phyloP scores from a whole-genome alignment of 2,888 invertebrate genomes.

The Abscondita cerata region DNA sequence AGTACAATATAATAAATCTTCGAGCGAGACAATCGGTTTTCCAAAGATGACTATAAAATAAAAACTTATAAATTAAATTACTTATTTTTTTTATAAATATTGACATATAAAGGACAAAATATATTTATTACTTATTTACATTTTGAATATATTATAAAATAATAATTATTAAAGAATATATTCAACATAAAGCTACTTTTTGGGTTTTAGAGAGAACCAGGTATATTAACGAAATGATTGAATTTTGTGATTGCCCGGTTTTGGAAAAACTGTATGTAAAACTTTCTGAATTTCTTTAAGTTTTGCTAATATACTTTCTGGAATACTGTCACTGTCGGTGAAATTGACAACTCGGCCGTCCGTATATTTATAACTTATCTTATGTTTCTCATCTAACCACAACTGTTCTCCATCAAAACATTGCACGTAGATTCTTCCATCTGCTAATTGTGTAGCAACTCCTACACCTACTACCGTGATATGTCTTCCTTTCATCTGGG shows the following conservation, averaged over 20 bases:
- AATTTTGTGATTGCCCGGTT: neutral
- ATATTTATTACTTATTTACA: too few species aligned
- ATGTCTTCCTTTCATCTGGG: constrained; percentile 44
- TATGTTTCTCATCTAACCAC: constrained; percentile 55
- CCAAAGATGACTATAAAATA: too few species aligned
- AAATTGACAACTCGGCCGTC: constrained; percentile 53
- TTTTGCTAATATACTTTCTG: constrained; percentile 57
- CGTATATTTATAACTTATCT: constrained; percentile 52
- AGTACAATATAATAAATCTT: too few species aligned
- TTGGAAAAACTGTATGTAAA: constrained; percentile 47
- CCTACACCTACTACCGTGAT: constrained; percentile 55
- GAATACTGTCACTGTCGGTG: constrained; percentile 53
- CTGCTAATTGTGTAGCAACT: constrained; percentile 51
- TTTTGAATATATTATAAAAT: too few species aligned
- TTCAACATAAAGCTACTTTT: neutral
- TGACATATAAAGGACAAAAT: too few species aligned
- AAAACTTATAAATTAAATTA: too few species aligned
- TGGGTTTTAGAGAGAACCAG: neutral
- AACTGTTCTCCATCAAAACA: constrained; percentile 55
- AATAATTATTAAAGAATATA: too few species aligned
- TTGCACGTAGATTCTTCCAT: constrained; percentile 54
- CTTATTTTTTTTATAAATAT: too few species aligned
- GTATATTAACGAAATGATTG: neutral
- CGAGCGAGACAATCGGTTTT: too few species aligned
- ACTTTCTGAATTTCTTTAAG: constrained; percentile 60